Base-by-base conservation (phyloP, 37 sponge, comb jelly and placozoan species). In the Ianthella basta region DNA sequence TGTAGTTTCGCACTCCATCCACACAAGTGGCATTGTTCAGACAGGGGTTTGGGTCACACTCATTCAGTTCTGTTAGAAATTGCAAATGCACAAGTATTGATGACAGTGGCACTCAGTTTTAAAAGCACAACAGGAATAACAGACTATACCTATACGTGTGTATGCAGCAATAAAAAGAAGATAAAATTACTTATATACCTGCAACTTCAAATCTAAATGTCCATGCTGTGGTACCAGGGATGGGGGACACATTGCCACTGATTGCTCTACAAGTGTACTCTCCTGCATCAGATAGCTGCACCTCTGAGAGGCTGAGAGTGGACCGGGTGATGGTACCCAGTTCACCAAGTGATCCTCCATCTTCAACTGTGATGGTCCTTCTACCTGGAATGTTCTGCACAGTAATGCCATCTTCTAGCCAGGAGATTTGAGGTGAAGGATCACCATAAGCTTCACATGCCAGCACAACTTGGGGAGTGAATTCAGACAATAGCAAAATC, bases 231-330 rank as follows among this genome's bases (percentile, higher is more conserved):
- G 37, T 39, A 13, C 78, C 78, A 75, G 54, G 44, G 38, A 75
- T 75, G 53, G 78, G 78, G 21, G 78, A 40, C 78, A 75, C 78
- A 75, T 53, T 50, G 21, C 78, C 78, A 75, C 78, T 75, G 54
- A 12, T 24, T 3, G 78, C 78, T 75, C 78, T 75, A 75, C 78
- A 75, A 8, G 78, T 53, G 78, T 75, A 75, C 53, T 21, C n/a
- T 41, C 54, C 78, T 53, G 50, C 53, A 41, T 75, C 78, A 75
- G 44, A 40, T 24, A 75, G 25, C 78, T 75, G 78, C 37, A 75
- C 44, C 15, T 18, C 25, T 18, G 38, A 19, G 54, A 75, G n/a
- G 25, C 24, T 75, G 20, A 75, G 54, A 24, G 44, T 75, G 54
- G 78, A 53, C 24, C 4, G 14, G 13, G 24, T 75, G 8, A 70